Conservation (phyloP, 2,888 invertebrate species). For the Eristalis arbustorum region DNA sequence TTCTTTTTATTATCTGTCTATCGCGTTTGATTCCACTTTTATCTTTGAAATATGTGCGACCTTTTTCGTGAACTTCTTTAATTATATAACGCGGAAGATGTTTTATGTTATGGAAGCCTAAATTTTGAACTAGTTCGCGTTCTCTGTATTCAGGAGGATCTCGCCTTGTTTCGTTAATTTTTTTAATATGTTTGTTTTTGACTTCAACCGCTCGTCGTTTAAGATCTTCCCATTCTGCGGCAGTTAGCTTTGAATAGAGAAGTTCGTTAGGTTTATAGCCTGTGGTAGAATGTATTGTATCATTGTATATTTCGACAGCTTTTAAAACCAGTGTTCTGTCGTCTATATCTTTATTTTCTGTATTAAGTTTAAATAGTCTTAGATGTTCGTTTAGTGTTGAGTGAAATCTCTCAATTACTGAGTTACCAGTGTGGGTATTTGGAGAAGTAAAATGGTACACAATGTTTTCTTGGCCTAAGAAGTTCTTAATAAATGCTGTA, state of each 20-base stretch:
- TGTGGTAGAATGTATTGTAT: conserved; percentile 53
- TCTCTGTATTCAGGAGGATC: not conserved
- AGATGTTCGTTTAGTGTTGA: conserved; percentile 54
- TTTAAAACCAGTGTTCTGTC: conserved; percentile 48
- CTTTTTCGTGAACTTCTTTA: conserved; percentile 12
- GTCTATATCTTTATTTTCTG: conserved; percentile 23
- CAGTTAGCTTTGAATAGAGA: conserved; percentile 41
- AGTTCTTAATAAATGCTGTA: not conserved
- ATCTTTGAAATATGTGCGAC: conserved; percentile 14
- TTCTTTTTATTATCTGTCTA: conserved; percentile 30
- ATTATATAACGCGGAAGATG: conserved; percentile 27
- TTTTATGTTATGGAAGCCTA: conserved; percentile 25
- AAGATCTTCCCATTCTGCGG: conserved; percentile 38
- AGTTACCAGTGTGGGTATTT: conserved; percentile 30
- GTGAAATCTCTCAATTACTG: conserved; percentile 45
- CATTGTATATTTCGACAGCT: conserved; percentile 53
- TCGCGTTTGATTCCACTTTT: conserved; percentile 17
- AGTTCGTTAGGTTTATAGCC: conserved; percentile 49
- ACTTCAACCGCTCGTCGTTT: conserved; percentile 6
- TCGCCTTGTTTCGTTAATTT: not conserved
- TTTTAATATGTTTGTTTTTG: conserved; percentile 31
- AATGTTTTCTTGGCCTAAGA: not conserved
- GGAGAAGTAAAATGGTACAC: conserved; percentile 12
- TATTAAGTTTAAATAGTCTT: conserved; percentile 40
- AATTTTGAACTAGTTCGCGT: conserved; percentile 25